A percentile compares a stretch with the other conserved stretches of the same genome.
phyloP scores from a whole-genome alignment of 2,113 vertebrate genomes.

The Xiphophorus maculatus region DNA sequence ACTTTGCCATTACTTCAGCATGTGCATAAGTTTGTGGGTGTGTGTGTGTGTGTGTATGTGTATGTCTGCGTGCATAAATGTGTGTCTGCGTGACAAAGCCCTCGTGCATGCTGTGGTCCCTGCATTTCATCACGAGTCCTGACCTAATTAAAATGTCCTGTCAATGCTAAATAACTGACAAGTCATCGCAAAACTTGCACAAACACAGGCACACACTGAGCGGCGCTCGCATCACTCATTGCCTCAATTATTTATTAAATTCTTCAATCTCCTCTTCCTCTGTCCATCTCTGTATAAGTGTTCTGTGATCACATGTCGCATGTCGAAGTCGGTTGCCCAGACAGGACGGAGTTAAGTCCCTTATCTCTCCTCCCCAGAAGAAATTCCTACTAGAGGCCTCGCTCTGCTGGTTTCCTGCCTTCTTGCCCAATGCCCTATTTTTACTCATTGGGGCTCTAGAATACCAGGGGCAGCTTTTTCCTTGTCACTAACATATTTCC shows the following conservation, averaged over 20 bases:
- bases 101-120: conserved; percentile 20
- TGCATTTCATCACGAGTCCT: conserved; percentile 51
- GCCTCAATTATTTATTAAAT: conserved; percentile 60
- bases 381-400: conserved; percentile 92
- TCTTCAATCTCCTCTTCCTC: conserved; percentile 63
- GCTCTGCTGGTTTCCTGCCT: conserved; percentile 92
- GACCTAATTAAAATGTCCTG: conserved; percentile 65
- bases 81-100: background rate
- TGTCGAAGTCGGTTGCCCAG: conserved; percentile 69
- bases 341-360: conserved; percentile 89
- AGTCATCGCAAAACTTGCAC: conserved; percentile 27
- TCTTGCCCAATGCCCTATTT: conserved; percentile 95
- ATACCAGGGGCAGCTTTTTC: conserved; percentile 93
- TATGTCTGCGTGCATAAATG: background rate
- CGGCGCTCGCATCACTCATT: conserved; percentile 14
- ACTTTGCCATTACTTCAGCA: conserved; percentile 57
- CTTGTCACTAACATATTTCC: conserved; percentile 86
- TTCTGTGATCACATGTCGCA: conserved; percentile 69
- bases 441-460: conserved; percentile 86
- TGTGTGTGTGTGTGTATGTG: conserved; percentile 9
- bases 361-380: conserved; percentile 94
- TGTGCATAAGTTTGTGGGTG: conserved; percentile 14
- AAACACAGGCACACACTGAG: background rate
- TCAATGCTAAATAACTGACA: conserved; percentile 44
- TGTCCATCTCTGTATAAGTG: conserved; percentile 64